Conservation (phyloP, 2,888 invertebrate species). For the Hirtodrosophila alboralis region DNA sequence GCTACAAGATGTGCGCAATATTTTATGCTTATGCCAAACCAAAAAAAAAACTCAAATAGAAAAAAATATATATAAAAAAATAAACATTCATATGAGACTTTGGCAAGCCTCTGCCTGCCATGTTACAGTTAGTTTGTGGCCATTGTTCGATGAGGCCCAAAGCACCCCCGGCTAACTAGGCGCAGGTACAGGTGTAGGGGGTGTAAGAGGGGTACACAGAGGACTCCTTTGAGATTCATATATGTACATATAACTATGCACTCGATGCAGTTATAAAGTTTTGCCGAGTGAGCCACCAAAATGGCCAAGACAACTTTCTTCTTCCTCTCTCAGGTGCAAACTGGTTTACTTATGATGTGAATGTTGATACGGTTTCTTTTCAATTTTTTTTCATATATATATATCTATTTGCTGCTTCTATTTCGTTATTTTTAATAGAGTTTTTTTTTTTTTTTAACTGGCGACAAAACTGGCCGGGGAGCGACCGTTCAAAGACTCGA, state of each 20-base stretch:
- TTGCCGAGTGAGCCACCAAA: constrained; percentile 61
- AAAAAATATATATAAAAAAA: constrained; percentile 15
- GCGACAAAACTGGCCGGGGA: constrained; percentile 59
- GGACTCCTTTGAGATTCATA: constrained; percentile 59
- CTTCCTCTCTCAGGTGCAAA: constrained; percentile 80
- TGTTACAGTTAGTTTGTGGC: constrained; percentile 74
- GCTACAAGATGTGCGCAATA: constrained; percentile 74
- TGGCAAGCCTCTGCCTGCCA: constrained; percentile 58
- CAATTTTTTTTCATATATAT: constrained; percentile 47
- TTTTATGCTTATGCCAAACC: constrained; percentile 77
- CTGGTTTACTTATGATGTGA: constrained; percentile 79
- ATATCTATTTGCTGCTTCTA: constrained; percentile 60
- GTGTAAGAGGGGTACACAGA: neutral
- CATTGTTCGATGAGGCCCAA: constrained; percentile 75
- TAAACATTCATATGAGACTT: constrained; percentile 14
- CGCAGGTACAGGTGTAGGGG: constrained; percentile 30
- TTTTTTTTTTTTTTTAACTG: constrained; percentile 39
- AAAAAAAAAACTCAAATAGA: constrained; percentile 32
- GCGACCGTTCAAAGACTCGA: constrained; percentile 2
- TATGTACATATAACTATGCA: constrained; percentile 42
- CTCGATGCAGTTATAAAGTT: constrained; percentile 62
- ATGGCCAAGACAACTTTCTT: constrained; percentile 79
- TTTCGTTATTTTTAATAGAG: constrained; percentile 62
- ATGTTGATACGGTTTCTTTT: constrained; percentile 79
- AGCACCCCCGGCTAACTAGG: constrained; percentile 48